A percentile compares a stretch with the other conserved stretches of the same genome.
Conservation (phyloP, 1,140 invertebrate genomes). For the Fopius arisanus region DNA sequence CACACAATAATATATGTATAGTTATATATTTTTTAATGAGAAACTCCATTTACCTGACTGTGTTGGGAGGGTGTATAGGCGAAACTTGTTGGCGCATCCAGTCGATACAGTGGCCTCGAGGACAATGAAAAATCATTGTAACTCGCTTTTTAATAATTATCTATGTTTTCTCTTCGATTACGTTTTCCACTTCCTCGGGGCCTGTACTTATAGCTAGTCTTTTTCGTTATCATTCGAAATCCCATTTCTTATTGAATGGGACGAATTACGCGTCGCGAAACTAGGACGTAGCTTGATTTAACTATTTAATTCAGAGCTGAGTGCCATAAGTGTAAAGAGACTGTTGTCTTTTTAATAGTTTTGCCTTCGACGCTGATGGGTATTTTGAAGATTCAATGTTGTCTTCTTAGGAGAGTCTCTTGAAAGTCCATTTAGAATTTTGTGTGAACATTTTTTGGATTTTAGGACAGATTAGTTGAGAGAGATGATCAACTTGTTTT, state of each 20-base stretch:
- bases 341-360: not conserved
- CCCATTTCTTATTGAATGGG: conserved; percentile 7
- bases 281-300: conserved; percentile 2
- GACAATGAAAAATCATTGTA: not conserved
- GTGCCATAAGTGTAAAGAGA: not conserved
- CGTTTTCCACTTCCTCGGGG: conserved; percentile 15
- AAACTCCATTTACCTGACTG: conserved; percentile 28
- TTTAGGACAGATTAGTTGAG: too few relatives aligned
- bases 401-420: too few relatives aligned
- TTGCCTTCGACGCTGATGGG: too few relatives aligned
- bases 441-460: too few relatives aligned
- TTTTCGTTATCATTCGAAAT: conserved; percentile 25
- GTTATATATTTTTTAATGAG: conserved; percentile 17
- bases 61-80: conserved; percentile 4
- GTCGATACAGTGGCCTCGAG: conserved; percentile 9
- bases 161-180: not conserved
- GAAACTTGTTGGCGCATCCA: conserved; percentile 8
- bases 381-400: not conserved
- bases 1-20: conserved; percentile 18
- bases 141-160: not conserved
- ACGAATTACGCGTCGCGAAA: not conserved
- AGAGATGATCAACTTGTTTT: not conserved
- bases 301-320: not conserved
- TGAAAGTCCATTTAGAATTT: too few relatives aligned
- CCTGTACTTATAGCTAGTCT: conserved; percentile 37